Percentiles rank a stretch among this genome's conserved stretches.
Evolutionary conservation across 1,140 invertebrate species (phyloP).

Genomic region (Euwallacea similis): DNA sequence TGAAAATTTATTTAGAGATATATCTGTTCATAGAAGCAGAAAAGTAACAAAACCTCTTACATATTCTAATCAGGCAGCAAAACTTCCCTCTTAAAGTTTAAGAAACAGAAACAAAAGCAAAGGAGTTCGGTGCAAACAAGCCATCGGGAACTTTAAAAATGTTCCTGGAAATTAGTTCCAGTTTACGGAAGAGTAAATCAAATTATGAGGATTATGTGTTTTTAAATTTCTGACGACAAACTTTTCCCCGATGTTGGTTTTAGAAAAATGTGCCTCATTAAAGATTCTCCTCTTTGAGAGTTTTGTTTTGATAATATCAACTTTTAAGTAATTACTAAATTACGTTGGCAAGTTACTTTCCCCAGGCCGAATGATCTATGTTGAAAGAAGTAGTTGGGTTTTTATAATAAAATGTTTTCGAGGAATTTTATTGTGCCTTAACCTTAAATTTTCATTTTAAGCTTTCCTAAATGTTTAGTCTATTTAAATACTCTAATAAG

Average conservation of each 20-base stretch:
- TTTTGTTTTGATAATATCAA: too few species aligned
- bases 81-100: constrained; percentile 18
- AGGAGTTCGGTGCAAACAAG: neutral
- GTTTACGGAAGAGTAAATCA: constrained; percentile 9
- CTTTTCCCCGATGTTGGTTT: neutral
- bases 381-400: too few species aligned
- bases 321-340: too few species aligned
- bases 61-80: constrained; percentile 19
- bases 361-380: too few species aligned
- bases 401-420: too few species aligned
- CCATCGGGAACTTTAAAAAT: constrained; percentile 14
- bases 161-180: constrained; percentile 16
- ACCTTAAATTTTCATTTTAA: too few species aligned
- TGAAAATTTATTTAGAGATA: too few species aligned
- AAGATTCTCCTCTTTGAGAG: neutral
- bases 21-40: too few species aligned
- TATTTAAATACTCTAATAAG: too few species aligned
- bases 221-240: constrained; percentile 8
- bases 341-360: too few species aligned
- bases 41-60: constrained; percentile 1
- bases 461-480: too few species aligned
- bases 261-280: neutral
- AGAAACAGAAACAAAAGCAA: constrained; percentile 13
- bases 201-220: constrained; percentile 4
- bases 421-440: too few species aligned